phyloP scores from a whole-genome alignment of 2,113 vertebrate species.

The Anhinga anhinga region DNA sequence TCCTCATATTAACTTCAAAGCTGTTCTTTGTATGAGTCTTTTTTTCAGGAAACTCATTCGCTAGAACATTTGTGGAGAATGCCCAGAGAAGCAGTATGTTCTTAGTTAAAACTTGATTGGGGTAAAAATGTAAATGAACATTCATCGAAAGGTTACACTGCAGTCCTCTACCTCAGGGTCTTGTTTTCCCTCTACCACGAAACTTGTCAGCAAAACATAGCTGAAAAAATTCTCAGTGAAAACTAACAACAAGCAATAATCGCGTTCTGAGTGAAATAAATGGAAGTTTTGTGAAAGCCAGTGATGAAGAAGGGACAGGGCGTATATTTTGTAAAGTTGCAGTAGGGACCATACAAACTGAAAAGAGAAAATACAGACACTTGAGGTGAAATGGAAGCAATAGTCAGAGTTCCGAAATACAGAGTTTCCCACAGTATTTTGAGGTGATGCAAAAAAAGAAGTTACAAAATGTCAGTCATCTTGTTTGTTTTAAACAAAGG shows the following conservation, averaged over 20 bases:
- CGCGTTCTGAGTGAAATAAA: not conserved
- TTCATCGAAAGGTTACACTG: not conserved
- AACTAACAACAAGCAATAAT: not conserved
- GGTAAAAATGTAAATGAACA: not conserved
- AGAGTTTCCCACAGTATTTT: not conserved
- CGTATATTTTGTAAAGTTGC: not conserved
- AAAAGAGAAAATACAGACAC: not conserved
- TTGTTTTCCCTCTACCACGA: not conserved
- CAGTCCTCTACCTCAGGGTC: not conserved
- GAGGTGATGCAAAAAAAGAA: not conserved
- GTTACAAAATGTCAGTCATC: accelerated
- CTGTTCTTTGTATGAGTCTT: not conserved
- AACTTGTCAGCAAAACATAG: not conserved
- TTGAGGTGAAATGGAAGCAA: not conserved
- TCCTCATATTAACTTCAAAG: not conserved
- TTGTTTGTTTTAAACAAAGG: not conserved
- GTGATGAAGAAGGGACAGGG: not conserved
- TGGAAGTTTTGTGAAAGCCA: not conserved
- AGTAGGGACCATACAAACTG: accelerated
- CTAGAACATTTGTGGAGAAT: not conserved
- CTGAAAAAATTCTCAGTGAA: not conserved
- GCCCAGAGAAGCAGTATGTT: not conserved
- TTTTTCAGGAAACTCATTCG: slow-evolving; percentile 2
- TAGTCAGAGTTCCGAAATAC: not conserved
- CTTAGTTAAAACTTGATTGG: not conserved